Percentiles rank a stretch among this genome's conserved stretches.
These are phyloP conservation scores for Chaenodraco wilsoni DNA, from an alignment of 2,797 vertebrate genomes.

Conservation along the genomic window DNA sequence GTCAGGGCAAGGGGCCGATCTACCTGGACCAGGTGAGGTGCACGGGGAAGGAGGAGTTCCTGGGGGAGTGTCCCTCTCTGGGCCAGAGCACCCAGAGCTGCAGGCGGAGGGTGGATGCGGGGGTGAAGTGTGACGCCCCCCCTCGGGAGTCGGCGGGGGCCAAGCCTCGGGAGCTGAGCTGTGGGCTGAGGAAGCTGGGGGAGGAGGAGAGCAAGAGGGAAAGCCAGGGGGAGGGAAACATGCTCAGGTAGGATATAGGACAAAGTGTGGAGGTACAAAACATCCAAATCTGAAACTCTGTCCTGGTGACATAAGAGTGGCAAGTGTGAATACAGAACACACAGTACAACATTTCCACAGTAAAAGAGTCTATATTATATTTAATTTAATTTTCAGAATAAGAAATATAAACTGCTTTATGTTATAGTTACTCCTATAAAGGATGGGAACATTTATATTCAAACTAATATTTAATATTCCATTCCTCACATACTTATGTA, in stretches of 20 bases:
- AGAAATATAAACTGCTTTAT: no score
- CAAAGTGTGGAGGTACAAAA: rapidly evolving
- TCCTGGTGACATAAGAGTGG: neutral
- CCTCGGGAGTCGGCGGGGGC: conserved; percentile 66
- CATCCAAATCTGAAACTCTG: neutral
- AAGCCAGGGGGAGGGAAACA: conserved; percentile 80
- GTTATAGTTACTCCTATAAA: no score
- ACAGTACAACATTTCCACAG: neutral
- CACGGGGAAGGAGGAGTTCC: conserved; percentile 86
- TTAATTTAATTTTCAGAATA: no score
- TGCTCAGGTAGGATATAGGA: conserved; percentile 75
- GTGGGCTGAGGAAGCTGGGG: conserved; percentile 78
- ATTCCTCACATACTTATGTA: no score
- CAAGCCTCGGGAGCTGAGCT: conserved; percentile 71
- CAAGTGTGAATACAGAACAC: neutral
- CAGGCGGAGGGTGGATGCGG: conserved; percentile 86
- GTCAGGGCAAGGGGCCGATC: conserved; percentile 87
- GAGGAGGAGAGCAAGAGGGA: conserved; percentile 83
- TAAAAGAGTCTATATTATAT: neutral
- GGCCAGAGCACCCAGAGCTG: conserved; percentile 83
- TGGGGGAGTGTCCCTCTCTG: conserved; percentile 86
- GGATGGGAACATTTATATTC: no score
- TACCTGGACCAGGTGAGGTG: conserved; percentile 89
- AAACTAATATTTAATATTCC: no score
- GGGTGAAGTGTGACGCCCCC: conserved; percentile 86